phyloP scores from a whole-genome alignment of 2,797 vertebrate species.

The Falco concolor region DNA sequence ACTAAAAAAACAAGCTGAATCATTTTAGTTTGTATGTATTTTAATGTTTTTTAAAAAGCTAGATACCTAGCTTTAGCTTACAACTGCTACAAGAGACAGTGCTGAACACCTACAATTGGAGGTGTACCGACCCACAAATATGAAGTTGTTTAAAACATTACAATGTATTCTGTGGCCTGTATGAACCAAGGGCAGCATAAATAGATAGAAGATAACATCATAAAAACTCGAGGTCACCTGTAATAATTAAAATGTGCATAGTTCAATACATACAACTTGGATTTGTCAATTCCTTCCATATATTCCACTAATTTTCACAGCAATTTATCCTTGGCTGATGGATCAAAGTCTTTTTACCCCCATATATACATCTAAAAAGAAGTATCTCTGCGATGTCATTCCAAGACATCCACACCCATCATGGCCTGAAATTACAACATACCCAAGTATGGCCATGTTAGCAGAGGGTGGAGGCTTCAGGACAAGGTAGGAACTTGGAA shows the following conservation, averaged over 20 bases:
- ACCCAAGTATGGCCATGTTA: slow-evolving; percentile 43
- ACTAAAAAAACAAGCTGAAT: neutral
- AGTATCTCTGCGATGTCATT: slow-evolving; percentile 2
- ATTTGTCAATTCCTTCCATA: neutral
- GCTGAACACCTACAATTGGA: neutral
- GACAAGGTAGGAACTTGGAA: slow-evolving; percentile 63
- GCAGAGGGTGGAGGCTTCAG: slow-evolving; percentile 41
- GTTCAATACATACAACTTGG: neutral
- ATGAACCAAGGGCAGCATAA: neutral
- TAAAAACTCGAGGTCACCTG: neutral
- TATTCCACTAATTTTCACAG: neutral
- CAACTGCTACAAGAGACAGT: neutral
- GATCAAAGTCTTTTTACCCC: neutral
- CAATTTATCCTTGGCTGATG: neutral
- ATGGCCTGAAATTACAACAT: slow-evolving; percentile 48
- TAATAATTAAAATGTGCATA: neutral
- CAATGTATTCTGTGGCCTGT: rapidly evolving
- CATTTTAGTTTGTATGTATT: neutral
- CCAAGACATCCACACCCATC: slow-evolving; percentile 44
- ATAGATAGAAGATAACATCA: neutral
- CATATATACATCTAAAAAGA: neutral
- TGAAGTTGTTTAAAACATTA: neutral
- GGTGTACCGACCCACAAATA: neutral
- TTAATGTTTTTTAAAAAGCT: neutral
- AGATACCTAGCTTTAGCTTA: neutral